Evolutionary conservation across 2,888 invertebrate species (phyloP).

Genomic region (Perizoma flavofasciatum): DNA sequence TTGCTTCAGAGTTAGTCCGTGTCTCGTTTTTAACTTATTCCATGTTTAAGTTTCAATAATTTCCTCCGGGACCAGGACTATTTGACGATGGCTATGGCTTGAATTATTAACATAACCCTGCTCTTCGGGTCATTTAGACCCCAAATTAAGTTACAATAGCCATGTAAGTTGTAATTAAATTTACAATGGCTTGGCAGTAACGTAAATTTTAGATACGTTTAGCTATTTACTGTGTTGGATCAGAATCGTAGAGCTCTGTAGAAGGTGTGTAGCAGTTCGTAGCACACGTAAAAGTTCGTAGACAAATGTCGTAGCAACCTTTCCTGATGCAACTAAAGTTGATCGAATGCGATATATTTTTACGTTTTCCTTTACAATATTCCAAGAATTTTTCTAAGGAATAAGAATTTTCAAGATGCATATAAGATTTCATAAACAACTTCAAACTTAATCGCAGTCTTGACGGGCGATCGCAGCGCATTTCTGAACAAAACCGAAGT

Average conservation of each 20-base stretch:
- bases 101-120: conserved; percentile 67
- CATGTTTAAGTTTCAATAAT: conserved; percentile 75
- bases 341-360: no score
- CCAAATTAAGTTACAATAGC: conserved; percentile 46
- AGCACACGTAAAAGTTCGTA: not conserved
- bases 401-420: conserved; percentile 5
- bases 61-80: conserved; percentile 69
- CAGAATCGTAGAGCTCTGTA: not conserved
- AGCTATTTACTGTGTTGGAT: not conserved
- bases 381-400: not conserved
- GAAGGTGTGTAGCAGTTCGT: conserved; percentile 5
- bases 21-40: conserved; percentile 42
- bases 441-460: conserved; percentile 23
- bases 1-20: conserved; percentile 45
- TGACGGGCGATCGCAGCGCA: conserved; percentile 11
- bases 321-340: not conserved
- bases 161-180: conserved; percentile 30
- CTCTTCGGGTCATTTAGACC: conserved; percentile 56
- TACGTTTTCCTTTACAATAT: not conserved
- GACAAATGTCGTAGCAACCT: not conserved
- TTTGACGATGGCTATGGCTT: conserved; percentile 66
- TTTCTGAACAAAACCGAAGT: conserved; percentile 19
- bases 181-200: conserved; percentile 23
- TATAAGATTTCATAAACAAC: conserved; percentile 15
- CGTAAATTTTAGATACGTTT: conserved; percentile 6